Conservation (phyloP, 2,113 vertebrate genomes). For the Zeus faber region DNA sequence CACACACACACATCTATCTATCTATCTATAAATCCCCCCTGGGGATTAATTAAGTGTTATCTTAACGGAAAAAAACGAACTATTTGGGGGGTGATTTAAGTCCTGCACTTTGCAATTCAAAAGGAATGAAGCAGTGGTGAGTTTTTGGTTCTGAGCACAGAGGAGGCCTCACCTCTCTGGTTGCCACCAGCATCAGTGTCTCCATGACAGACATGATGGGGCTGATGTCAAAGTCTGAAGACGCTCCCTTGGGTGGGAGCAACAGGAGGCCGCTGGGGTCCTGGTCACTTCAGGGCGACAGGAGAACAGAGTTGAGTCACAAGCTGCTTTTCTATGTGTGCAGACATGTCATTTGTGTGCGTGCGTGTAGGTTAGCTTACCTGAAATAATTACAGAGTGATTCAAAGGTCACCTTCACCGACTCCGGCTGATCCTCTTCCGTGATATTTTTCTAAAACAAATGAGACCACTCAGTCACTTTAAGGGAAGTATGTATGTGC, state of each 20-base stretch:
- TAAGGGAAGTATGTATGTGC: no score
- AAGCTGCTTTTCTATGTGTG: no score
- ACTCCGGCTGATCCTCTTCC: conserved; percentile 86
- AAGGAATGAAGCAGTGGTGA: neutral
- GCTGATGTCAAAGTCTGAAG: conserved; percentile 77
- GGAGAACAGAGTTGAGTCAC: no score
- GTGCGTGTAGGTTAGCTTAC: conserved; percentile 53
- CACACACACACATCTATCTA: no score
- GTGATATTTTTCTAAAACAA: conserved; percentile 87
- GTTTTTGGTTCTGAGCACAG: neutral
- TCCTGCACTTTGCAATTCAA: neutral
- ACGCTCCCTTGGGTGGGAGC: conserved; percentile 85
- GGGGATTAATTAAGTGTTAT: no score
- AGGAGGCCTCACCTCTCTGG: conserved; percentile 80
- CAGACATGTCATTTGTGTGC: no score
- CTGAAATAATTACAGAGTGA: conserved; percentile 96
- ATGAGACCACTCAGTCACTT: neutral
- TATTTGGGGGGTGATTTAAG: no score
- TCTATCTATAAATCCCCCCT: no score
- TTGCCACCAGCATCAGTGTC: conserved; percentile 84
- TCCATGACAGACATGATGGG: conserved; percentile 88
- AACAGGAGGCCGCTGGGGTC: conserved; percentile 91
- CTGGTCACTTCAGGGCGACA: conserved; percentile 83
- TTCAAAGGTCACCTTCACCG: conserved; percentile 88
- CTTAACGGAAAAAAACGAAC: no score